Percentiles rank a stretch among this genome's conserved stretches.
Evolutionary conservation across 2,888 invertebrate species (phyloP).

Genomic region (Eustalomyia histrio): DNA sequence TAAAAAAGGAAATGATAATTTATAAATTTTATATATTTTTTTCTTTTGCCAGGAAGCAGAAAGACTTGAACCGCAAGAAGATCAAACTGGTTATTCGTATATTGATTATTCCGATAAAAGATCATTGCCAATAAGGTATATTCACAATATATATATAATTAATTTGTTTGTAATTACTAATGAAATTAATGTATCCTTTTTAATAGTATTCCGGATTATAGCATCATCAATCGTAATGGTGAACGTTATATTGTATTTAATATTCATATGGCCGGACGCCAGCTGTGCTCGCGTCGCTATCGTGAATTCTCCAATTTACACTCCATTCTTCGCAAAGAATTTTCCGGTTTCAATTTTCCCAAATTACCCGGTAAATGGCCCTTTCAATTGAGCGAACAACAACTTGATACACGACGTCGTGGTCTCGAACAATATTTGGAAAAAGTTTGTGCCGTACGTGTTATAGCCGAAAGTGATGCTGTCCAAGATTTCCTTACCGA

Average conservation of each 20-base stretch:
- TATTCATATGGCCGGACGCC: constrained; percentile 99
- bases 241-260: constrained; percentile 97
- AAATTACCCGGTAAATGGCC: constrained; percentile 99
- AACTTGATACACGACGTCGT: constrained; percentile 94
- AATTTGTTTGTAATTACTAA: background rate
- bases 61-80: constrained; percentile 90
- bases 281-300: constrained; percentile 97
- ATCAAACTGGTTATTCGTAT: constrained; percentile 86
- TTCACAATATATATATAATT: constrained; percentile 14
- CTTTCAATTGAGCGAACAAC: constrained; percentile 97
- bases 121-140: constrained; percentile 85
- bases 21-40: background rate
- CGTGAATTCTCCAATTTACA: constrained; percentile 96
- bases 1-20: background rate
- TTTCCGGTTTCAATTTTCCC: constrained; percentile 96
- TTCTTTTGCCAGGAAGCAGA: constrained; percentile 90
- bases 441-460: constrained; percentile 97
- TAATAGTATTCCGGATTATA: constrained; percentile 94
- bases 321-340: constrained; percentile 93
- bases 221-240: constrained; percentile 91
- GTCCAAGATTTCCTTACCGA: constrained; percentile 99
- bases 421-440: constrained; percentile 99
- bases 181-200: background rate
- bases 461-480: constrained; percentile 97
- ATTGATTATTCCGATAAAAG: constrained; percentile 97